phyloP scores from a whole-genome alignment of 2,888 invertebrate species.

The Agonopterix subpropinquella region DNA sequence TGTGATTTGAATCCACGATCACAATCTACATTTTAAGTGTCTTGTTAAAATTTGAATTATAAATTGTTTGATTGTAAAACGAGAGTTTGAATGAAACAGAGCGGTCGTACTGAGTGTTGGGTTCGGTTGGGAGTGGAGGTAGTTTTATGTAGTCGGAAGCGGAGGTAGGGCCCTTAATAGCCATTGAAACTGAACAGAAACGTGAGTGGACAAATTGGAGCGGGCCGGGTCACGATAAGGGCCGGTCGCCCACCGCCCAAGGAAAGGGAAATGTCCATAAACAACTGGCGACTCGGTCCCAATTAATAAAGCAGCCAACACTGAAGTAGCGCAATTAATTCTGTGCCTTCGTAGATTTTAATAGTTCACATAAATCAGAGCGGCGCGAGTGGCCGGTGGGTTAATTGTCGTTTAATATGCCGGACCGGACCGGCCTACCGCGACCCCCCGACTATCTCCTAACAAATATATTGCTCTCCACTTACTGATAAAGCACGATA shows the following conservation, averaged over 20 bases:
- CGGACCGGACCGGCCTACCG: conserved; percentile 51
- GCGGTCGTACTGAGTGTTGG: neutral
- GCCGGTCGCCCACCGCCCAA: conserved; percentile 29
- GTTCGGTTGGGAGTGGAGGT: conserved; percentile 9
- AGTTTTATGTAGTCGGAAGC: conserved; percentile 31
- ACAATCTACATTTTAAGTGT: conserved; percentile 38
- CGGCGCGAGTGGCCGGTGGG: conserved; percentile 52
- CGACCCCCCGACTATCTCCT: conserved; percentile 25
- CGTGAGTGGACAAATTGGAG: conserved; percentile 71
- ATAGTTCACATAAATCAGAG: conserved; percentile 73
- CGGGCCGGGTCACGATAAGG: conserved; percentile 67
- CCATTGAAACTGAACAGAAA: conserved; percentile 66
- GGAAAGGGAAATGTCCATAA: conserved; percentile 67
- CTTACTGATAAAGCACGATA: conserved; percentile 35
- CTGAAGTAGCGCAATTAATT: conserved; percentile 74
- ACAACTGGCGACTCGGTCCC: conserved; percentile 71
- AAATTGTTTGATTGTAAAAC: conserved; percentile 1
- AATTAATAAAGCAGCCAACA: conserved; percentile 72
- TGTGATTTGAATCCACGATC: conserved; percentile 48
- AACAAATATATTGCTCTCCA: conserved; percentile 29
- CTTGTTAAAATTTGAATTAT: conserved; percentile 29
- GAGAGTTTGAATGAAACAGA: conserved; percentile 1
- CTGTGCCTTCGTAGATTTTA: conserved; percentile 74
- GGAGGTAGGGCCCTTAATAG: conserved; percentile 64
- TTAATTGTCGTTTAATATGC: conserved; percentile 74